Base-by-base conservation (phyloP, 2,888 invertebrate species). In the Lutraria lutraria region DNA sequence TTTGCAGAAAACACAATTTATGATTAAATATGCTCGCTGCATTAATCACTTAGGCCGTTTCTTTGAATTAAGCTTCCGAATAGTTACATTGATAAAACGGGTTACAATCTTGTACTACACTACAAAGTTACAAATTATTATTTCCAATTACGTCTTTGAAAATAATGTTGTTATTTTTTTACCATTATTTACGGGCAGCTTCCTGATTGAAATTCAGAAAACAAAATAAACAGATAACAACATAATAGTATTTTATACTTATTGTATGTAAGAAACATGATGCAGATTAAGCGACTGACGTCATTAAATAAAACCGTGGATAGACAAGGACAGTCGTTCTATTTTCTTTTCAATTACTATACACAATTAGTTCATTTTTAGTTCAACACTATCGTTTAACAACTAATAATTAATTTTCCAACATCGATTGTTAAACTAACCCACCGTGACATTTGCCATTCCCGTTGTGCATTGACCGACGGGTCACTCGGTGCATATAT, bases 381-480 rank as follows among this genome's bases (percentile, higher is more conserved):
- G 86, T 29, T 80, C 89, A 91, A 88, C 63, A 53, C 29, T 92
- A 92, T 92, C 89, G 76, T 87, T 84, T 92, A 87, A 87, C 92
- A 90, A 85, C 83, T 85, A 90, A 79, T 92, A 92, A 92, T 92
- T 92, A 91, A 90, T 92, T 92, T 83, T 80, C 85, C 60, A 85
- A 86, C 76, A 63, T 54, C 76, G 68, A 89, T 82, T 85, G 83
- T 82, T 82, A 87, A 82, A 81, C 82, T 82, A 88, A 83, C 56
- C 84, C 89, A 85, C 91, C 87, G 86, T 88, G 88, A 91, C 86
- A 88, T 89, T 89, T 90, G 54, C 88, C 90, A 90, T 91, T 90
- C 89, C 90, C 53, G 83, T 86, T 89, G 91, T 83, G 90, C 91
- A 89, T 63, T 92, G 92, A 92, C 91, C 91, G 82, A 54, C n/a